phyloP scores from a whole-genome alignment of 2,888 invertebrate genomes.

The Spatulosminthurus flaviceps region DNA sequence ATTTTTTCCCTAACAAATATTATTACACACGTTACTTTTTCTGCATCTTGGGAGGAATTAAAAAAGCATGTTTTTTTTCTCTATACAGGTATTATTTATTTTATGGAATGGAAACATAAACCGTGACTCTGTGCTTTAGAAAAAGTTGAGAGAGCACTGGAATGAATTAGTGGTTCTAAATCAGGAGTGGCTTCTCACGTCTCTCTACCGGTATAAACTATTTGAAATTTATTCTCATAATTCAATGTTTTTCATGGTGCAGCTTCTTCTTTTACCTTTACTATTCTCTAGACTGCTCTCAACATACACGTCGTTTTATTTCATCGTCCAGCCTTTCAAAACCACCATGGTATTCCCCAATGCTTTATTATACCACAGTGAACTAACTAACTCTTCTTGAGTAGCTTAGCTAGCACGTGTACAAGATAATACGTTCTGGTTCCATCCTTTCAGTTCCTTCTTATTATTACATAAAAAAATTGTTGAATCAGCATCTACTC shows the following conservation, averaged over 20 bases:
- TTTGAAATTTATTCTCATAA: slow-evolving; percentile 39
- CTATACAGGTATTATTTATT: not conserved
- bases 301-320: not conserved
- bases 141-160: not conserved
- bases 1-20: not conserved
- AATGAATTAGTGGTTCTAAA: slow-evolving; percentile 32
- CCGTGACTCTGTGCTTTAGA: not conserved
- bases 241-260: slow-evolving; percentile 6
- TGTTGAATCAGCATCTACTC: too few relatives aligned
- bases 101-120: not conserved
- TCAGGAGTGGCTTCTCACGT: slow-evolving; percentile 33
- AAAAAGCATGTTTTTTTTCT: too few relatives aligned
- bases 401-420: slow-evolving; percentile 24
- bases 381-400: too few relatives aligned
- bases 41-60: too few relatives aligned
- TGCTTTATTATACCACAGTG: not conserved
- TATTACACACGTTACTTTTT: not conserved
- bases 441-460: too few relatives aligned
- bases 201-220: slow-evolving; percentile 19
- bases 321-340: not conserved
- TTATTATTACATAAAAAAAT: too few relatives aligned
- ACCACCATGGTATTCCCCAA: not conserved
- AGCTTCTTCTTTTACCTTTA: not conserved
- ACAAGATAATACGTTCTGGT: not conserved
- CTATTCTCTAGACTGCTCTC: not conserved